Conservation (phyloP, 1,140 invertebrate genomes). For the Camponotus vicinus region DNA sequence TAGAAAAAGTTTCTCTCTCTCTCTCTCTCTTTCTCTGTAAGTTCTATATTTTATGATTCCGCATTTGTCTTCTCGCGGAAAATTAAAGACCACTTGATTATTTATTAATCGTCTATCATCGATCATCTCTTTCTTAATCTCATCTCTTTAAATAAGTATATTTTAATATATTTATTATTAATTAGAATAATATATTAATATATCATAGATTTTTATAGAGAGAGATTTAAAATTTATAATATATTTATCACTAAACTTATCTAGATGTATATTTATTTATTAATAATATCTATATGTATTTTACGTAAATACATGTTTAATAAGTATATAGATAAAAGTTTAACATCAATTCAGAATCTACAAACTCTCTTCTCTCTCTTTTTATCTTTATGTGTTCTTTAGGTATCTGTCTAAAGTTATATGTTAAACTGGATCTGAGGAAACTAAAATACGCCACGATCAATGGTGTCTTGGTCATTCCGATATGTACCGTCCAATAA, state of each 20-base stretch:
- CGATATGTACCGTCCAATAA: constrained; percentile 40
- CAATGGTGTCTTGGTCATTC: constrained; percentile 20
- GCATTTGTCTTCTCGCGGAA: constrained; percentile 22
- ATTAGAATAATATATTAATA: no score
- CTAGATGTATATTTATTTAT: not conserved
- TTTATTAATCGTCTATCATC: no score
- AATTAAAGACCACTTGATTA: constrained; percentile 32
- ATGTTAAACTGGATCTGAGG: constrained; percentile 19
- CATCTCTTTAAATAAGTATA: not conserved
- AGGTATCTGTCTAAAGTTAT: constrained; percentile 29
- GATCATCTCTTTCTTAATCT: no score
- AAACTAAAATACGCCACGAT: constrained; percentile 44
- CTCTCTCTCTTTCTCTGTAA: no score
- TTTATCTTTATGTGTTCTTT: not conserved
- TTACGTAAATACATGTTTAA: not conserved
- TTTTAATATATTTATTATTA: no score
- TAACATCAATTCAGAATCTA: not conserved
- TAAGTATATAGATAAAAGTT: not conserved
- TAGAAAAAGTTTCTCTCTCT: no score
- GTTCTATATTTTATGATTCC: no score
- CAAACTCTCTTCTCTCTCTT: not conserved
- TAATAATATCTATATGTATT: not conserved
- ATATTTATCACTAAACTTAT: not conserved
- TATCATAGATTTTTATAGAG: no score
- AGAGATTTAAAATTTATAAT: not conserved